A percentile compares a stretch with the other conserved stretches of the same genome.
Evolutionary conservation across 2,888 invertebrate genomes (phyloP).

Genomic region (Erebia epiphron): DNA sequence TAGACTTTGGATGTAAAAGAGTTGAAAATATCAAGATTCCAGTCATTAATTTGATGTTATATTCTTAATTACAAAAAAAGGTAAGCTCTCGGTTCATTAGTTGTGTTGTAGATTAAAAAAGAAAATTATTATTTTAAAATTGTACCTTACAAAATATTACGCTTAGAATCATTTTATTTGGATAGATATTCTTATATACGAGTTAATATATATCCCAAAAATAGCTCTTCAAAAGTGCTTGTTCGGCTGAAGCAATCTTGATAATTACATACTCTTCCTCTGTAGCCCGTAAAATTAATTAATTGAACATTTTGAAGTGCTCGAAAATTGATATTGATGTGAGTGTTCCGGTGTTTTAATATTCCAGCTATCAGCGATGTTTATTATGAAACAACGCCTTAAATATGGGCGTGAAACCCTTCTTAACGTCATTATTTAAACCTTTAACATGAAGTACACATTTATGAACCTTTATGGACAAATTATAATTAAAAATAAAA

Average conservation of each 20-base stretch:
- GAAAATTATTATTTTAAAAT: not conserved
- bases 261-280: slow-evolving; percentile 17
- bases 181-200: not conserved
- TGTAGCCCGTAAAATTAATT: slow-evolving; percentile 54
- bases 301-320: slow-evolving; percentile 63
- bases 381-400: slow-evolving; percentile 22
- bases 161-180: not conserved
- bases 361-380: slow-evolving; percentile 39
- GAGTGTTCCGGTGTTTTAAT: slow-evolving; percentile 61
- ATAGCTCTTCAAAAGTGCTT: slow-evolving; percentile 9
- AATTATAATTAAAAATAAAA: not conserved
- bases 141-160: not conserved
- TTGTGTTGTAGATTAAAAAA: not conserved
- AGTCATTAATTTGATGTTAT: no score
- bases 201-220: not conserved
- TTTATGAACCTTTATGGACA: not conserved
- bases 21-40: no score
- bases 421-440: slow-evolving; percentile 3
- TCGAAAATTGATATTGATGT: slow-evolving; percentile 75
- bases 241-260: slow-evolving; percentile 10
- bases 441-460: slow-evolving; percentile 1
- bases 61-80: no score
- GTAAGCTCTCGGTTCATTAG: not conserved
- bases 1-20: no score
- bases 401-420: slow-evolving; percentile 11